phyloP scores from a whole-genome alignment of 2,888 invertebrate species.

The Oithona nana region DNA sequence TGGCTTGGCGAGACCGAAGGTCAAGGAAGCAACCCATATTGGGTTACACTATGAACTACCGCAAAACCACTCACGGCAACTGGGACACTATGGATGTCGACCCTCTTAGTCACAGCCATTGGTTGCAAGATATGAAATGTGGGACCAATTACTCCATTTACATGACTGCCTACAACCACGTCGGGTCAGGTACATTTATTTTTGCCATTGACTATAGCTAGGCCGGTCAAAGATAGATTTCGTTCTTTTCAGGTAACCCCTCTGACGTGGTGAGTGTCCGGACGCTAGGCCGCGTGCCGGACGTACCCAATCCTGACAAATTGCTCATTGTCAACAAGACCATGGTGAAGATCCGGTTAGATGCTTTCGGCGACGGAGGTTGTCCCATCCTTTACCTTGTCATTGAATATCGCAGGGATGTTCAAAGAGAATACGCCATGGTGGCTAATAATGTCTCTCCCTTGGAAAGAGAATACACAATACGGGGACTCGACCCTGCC shows the following conservation, averaged over 20 bases:
- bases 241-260: too few relatives aligned
- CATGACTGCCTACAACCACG: slow-evolving; percentile 36
- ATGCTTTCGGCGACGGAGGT: slow-evolving; percentile 72
- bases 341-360: slow-evolving; percentile 64
- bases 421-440: slow-evolving; percentile 8
- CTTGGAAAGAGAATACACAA: slow-evolving; percentile 20
- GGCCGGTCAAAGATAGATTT: too few relatives aligned
- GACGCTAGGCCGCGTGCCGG: slow-evolving; percentile 41
- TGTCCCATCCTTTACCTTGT: slow-evolving; percentile 69
- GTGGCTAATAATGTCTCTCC: slow-evolving; percentile 22
- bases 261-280: slow-evolving; percentile 70
- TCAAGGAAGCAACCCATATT: slow-evolving; percentile 18
- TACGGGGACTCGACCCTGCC: slow-evolving; percentile 46
- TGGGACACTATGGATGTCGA: slow-evolving; percentile 78
- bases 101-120: slow-evolving; percentile 55
- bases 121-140: slow-evolving; percentile 62
- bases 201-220: too few relatives aligned
- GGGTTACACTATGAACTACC: slow-evolving; percentile 76
- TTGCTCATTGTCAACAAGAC: slow-evolving; percentile 55
- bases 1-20: slow-evolving; percentile 24
- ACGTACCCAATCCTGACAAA: neutral
- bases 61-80: slow-evolving; percentile 69
- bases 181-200: neutral
- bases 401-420: slow-evolving; percentile 42
- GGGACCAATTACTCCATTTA: slow-evolving; percentile 71